phyloP scores from a whole-genome alignment of 2,113 vertebrate species.

The Epinephelus moara region DNA sequence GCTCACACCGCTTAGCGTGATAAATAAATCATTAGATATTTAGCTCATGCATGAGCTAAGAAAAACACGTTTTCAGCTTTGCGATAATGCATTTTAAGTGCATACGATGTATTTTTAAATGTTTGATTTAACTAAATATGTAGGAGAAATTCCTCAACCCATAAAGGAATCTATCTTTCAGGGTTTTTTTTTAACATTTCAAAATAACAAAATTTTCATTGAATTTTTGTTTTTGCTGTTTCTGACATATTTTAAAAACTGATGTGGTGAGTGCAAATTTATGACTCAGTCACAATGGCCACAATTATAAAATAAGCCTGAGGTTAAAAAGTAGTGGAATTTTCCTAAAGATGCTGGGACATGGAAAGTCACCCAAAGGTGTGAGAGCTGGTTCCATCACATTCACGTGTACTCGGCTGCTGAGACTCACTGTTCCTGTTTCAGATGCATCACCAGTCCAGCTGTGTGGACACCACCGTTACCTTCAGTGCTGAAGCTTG shows the following conservation, averaged over 20 bases:
- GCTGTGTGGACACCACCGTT: background rate
- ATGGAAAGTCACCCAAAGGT: background rate
- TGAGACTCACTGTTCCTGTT: constrained; percentile 1
- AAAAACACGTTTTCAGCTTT: background rate
- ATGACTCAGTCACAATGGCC: background rate
- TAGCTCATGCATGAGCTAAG: background rate
- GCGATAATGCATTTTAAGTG: background rate
- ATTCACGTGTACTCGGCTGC: background rate
- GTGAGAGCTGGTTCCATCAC: background rate
- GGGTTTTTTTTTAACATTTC: too few species aligned
- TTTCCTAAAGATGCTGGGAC: background rate
- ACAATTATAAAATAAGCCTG: background rate
- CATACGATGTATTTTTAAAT: background rate
- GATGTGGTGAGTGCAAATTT: background rate
- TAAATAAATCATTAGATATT: too few species aligned
- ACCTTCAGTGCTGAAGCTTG: constrained; percentile 29
- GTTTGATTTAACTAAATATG: background rate
- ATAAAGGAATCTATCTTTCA: background rate
- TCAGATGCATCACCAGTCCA: background rate
- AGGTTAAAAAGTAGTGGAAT: background rate
- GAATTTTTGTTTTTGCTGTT: background rate
- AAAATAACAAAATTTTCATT: too few species aligned
- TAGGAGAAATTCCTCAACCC: background rate
- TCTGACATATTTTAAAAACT: background rate
- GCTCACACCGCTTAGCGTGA: background rate